Base-by-base conservation (phyloP, 2,888 invertebrate species). In the Scaptomyza cyrtandrae region DNA sequence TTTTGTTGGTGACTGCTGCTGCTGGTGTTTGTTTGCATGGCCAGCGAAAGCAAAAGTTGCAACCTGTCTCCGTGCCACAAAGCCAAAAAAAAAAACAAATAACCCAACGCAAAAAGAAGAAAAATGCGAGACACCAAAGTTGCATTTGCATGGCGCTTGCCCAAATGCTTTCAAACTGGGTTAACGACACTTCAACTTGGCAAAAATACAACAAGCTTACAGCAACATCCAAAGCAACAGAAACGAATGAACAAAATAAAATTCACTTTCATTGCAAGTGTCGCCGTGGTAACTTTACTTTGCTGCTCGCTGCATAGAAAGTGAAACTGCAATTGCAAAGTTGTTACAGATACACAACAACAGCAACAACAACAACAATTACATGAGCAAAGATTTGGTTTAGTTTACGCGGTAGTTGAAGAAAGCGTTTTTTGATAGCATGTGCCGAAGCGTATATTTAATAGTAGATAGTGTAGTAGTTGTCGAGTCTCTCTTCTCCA, bases 81-180 rank as follows among this genome's bases (percentile, higher is more conserved):
- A 61, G 75, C 66, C 72, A 66, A 58, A 67, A 60, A 13, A 37
- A 16, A 6, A 48, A 5, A 3, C 46, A 66, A 57, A 46, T 35
- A 37, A 64, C 39, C 14, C 16, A 11, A 54, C 50, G 35, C 50
- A 57, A 13, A 37, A 33, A 53, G 53, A 46, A 67, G 35, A 49
- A 54, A 33, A 27, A 59, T 46, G 60, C 31, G 27, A 79, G 65
- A 46, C 59, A 37, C 52, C 44, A 70, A 55, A 70, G 60, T 65
- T 75, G 78, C 84, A 88, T 79, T 84, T 88, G 78, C 72, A 84
- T 84, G 81, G 69, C 69, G 68, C 71, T 70, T 84, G 81, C 60
- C 89, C 85, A 88, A 83, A 83, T 75, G 80, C 88, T 88, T 75
- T 78, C 87, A 88, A 86, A 88, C 88, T 88, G 89, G 88, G 88